Conservation (phyloP, 2,888 invertebrate species). For the Linhomoeus sp. region DNA sequence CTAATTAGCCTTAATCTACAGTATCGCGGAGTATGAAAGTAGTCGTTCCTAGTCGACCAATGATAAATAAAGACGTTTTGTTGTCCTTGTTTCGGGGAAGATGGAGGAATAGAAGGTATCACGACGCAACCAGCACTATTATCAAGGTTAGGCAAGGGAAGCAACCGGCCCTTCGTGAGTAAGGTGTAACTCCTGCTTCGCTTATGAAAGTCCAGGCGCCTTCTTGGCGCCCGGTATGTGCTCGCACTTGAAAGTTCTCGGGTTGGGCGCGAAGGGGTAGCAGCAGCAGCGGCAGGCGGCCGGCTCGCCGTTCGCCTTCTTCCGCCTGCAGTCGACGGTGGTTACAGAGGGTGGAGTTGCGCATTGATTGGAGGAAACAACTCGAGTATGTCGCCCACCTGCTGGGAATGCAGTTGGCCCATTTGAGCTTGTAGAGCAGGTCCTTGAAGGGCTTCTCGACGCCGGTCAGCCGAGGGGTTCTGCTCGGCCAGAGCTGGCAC, state of each 20-base stretch:
- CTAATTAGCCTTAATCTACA: too few relatives aligned
- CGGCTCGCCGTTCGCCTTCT: neutral
- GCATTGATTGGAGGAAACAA: neutral
- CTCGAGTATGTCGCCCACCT: neutral
- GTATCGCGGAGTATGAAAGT: too few relatives aligned
- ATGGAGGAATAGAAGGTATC: too few relatives aligned
- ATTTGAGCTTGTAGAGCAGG: neutral
- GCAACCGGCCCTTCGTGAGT: too few relatives aligned
- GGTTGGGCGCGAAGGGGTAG: neutral
- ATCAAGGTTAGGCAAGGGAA: too few relatives aligned
- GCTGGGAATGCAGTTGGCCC: neutral
- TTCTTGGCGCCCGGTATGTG: neutral
- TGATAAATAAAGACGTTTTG: too few relatives aligned
- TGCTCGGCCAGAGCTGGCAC: slow-evolving; percentile 1
- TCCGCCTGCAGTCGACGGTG: neutral
- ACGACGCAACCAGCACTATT: too few relatives aligned
- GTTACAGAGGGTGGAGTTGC: too few relatives aligned
- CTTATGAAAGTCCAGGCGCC: neutral
- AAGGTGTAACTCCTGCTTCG: too few relatives aligned
- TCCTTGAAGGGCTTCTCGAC: neutral
- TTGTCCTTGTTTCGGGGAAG: too few relatives aligned
- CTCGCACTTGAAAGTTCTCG: neutral
- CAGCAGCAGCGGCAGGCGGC: neutral
- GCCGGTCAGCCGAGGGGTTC: neutral
- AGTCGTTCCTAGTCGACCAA: too few relatives aligned